These are phyloP conservation scores for Bombus ignitus DNA, from an alignment of 1,140 invertebrate genomes.

Conservation along the genomic window DNA sequence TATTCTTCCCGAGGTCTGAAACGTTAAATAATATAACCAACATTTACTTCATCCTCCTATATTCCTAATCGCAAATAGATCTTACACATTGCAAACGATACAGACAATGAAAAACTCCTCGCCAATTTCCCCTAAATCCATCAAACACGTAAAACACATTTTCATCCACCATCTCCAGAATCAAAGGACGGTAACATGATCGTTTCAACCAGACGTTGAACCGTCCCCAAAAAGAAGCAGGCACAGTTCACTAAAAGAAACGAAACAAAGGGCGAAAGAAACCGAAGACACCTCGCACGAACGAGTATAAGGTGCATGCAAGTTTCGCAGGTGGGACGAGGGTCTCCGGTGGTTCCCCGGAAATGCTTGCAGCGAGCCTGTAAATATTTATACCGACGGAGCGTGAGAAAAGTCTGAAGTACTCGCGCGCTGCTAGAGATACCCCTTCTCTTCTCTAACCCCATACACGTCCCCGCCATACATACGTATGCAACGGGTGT, in stretches of 20 bases:
- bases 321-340: constrained; percentile 20
- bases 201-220: neutral
- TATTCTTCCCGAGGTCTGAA: neutral
- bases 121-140: neutral
- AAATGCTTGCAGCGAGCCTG: constrained; percentile 59
- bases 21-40: too few relatives aligned
- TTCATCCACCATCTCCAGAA: neutral
- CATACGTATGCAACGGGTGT: neutral
- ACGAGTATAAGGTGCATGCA: constrained; percentile 9
- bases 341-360: constrained; percentile 28
- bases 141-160: neutral
- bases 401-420: constrained; percentile 70
- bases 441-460: neutral
- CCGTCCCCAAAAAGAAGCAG: neutral
- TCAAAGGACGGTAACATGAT: neutral
- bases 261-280: too few relatives aligned
- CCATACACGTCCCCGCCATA: neutral
- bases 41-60: too few relatives aligned
- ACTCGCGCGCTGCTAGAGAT: constrained; percentile 10
- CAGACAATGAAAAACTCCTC: neutral
- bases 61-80: neutral
- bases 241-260: neutral
- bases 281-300: neutral
- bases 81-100: neutral
- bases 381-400: constrained; percentile 71